Conservation (phyloP, 2,888 invertebrate genomes). For the Ichneumon xanthorius region DNA sequence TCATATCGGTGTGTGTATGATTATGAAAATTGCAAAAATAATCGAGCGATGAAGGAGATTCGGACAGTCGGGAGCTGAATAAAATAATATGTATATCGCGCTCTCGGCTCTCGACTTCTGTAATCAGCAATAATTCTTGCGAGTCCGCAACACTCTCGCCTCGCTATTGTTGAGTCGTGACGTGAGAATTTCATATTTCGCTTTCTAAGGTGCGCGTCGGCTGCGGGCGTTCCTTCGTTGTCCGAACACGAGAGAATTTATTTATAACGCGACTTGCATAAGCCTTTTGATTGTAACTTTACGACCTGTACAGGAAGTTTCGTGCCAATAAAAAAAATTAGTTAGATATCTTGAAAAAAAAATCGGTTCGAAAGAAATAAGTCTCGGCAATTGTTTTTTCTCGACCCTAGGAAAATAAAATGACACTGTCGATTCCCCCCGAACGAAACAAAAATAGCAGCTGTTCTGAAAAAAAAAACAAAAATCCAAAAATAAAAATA, state of each 20-base stretch:
- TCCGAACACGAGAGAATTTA: constrained; percentile 46
- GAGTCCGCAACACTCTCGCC: constrained; percentile 28
- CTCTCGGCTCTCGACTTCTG: constrained; percentile 42
- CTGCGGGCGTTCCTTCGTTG: constrained; percentile 28
- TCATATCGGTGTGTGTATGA: background rate
- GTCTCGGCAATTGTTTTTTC: no score
- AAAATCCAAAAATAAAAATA: background rate
- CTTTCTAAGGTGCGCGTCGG: constrained; percentile 64
- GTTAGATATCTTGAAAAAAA: background rate
- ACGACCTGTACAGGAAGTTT: background rate
- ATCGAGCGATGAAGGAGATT: constrained; percentile 54
- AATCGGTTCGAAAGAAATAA: no score
- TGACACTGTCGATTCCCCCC: background rate
- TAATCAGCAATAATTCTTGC: constrained; percentile 61
- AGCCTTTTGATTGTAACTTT: constrained; percentile 57
- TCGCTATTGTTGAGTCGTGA: constrained; percentile 69
- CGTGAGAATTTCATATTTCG: constrained; percentile 71
- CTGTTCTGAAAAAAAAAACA: background rate
- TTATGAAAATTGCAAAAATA: constrained; percentile 32
- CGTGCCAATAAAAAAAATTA: background rate
- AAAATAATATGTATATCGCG: constrained; percentile 22
- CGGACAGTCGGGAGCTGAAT: background rate
- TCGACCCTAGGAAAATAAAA: background rate
- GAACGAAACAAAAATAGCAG: background rate
- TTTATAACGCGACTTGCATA: constrained; percentile 46